Percentiles rank a stretch among this genome's conserved stretches.
These are phyloP conservation scores for Calliphora vomitoria DNA, from an alignment of 2,888 invertebrate species.

Conservation along the genomic window DNA sequence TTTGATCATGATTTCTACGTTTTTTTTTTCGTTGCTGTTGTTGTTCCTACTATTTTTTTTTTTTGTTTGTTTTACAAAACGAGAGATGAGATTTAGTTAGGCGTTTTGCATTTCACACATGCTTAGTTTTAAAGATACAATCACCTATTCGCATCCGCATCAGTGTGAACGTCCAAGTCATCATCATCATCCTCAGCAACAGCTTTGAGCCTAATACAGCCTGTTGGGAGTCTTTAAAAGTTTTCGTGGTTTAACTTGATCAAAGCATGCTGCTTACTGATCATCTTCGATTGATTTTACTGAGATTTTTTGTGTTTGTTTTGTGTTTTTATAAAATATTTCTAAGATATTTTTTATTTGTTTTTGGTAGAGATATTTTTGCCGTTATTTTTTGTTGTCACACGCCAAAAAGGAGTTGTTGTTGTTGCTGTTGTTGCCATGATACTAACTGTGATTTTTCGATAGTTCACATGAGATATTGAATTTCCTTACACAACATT, in stretches of 20 bases:
- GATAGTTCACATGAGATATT: constrained; percentile 72
- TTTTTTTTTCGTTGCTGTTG: neutral
- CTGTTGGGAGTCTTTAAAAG: constrained; percentile 1
- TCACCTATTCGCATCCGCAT: constrained; percentile 45
- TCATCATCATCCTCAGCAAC: neutral
- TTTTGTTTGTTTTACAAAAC: neutral
- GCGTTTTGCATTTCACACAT: constrained; percentile 74
- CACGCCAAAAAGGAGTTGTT: constrained; percentile 70
- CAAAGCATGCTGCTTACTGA: constrained; percentile 27
- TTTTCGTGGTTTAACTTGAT: constrained; percentile 37
- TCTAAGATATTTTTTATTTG: constrained; percentile 53
- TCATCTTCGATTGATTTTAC: constrained; percentile 34
- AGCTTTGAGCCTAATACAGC: neutral
- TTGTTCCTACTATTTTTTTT: neutral
- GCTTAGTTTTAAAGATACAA: constrained; percentile 52
- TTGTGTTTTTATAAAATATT: constrained; percentile 35
- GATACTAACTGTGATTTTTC: constrained; percentile 59
- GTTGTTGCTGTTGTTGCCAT: constrained; percentile 30
- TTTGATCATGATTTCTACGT: constrained; percentile 64
- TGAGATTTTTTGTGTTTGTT: neutral
- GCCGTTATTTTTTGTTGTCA: constrained; percentile 71
- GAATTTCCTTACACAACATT: constrained; percentile 51
- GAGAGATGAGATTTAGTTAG: constrained; percentile 46
- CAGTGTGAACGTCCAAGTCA: constrained; percentile 1
- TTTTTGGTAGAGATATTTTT: constrained; percentile 42